Base-by-base conservation (phyloP, 2,113 vertebrate species). In the Pelecanoides urinatrix region DNA sequence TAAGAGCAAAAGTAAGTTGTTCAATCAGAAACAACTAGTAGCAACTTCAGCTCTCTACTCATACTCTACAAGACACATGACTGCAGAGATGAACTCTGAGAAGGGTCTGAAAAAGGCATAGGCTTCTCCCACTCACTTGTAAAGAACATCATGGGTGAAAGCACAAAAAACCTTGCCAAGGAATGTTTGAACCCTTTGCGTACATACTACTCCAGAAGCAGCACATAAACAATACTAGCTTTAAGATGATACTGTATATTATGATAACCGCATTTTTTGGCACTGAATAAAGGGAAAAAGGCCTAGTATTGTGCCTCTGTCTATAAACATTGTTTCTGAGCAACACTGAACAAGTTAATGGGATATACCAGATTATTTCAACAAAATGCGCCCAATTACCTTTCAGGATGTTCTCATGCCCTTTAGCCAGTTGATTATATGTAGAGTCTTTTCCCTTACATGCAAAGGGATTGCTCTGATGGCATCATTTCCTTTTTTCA, bases 401-500 rank as follows among this genome's bases (percentile, higher is more conserved):
- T 81, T 55, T 59, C 79, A 96, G 88, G 94, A 94, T 91, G 75
- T 92, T 95, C 86, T 91, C 83, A 92, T 95, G 96, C 79, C 89
- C 93, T 96, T 94, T 84, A 88, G 67, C 49, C 86, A 91, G 79
- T 32, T 80, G 86, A 88, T 82, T 47, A 36, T 10, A 77, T 3
- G 59, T 22, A 32, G 20, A 70, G n/a, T n/a, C 56, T 91, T 83
- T 91, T 59, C 79, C 72, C 49, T 88, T 34, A 68, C 58, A 92
- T 55, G 59, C 47, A 50, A 80, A 92, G 70, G 25, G 93, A 95
- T 71, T 86, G 59, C 76, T 89, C 65, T 75, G 73, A 92, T 87
- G 72, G 84, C 93, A 97, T 94, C 22, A 91, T 65, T 96, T 96
- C 95, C 95, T 89, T 89, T 83, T 26, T 92, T 88, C 78, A 78